A percentile compares a stretch with the other conserved stretches of the same genome.
Evolutionary conservation across 2,797 vertebrate genomes (phyloP).

Genomic region (Aphelocoma californica): DNA sequence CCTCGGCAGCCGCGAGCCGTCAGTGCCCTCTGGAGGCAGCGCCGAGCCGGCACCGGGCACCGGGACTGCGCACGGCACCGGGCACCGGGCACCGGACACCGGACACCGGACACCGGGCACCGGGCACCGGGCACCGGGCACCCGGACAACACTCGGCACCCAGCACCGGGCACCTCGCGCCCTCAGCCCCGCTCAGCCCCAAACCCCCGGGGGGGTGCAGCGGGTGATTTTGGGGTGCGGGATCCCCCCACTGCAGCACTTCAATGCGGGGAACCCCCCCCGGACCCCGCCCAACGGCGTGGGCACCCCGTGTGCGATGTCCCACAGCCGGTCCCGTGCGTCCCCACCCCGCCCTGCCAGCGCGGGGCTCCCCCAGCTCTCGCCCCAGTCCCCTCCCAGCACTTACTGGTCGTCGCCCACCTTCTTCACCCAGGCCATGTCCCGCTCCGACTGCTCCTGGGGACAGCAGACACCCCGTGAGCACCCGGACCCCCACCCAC

Average conservation of each 20-base stretch:
- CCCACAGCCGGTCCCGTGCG: accelerated
- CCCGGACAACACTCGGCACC: not conserved
- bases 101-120: not conserved
- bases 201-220: accelerated
- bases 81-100: not conserved
- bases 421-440: conserved; percentile 98
- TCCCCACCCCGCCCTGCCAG: not conserved
- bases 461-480: not conserved
- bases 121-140: not conserved
- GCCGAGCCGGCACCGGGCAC: not conserved
- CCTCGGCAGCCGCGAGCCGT: not conserved
- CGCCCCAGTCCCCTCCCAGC: not conserved
- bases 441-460: conserved; percentile 93
- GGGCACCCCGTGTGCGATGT: no score
- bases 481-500: not conserved
- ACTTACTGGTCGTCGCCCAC: conserved; percentile 99
- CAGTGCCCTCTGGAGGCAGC: conserved; percentile 53
- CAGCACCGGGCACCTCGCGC: not conserved
- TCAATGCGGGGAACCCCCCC: not conserved
- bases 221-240: not conserved
- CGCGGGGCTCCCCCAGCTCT: no score
- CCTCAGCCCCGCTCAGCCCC: not conserved
- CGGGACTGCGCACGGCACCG: no score
- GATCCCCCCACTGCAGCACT: not conserved
- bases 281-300: not conserved